Percentiles rank a stretch among this genome's conserved stretches.
Conservation (phyloP, 2,113 vertebrate species). For the Zosterops lateralis region DNA sequence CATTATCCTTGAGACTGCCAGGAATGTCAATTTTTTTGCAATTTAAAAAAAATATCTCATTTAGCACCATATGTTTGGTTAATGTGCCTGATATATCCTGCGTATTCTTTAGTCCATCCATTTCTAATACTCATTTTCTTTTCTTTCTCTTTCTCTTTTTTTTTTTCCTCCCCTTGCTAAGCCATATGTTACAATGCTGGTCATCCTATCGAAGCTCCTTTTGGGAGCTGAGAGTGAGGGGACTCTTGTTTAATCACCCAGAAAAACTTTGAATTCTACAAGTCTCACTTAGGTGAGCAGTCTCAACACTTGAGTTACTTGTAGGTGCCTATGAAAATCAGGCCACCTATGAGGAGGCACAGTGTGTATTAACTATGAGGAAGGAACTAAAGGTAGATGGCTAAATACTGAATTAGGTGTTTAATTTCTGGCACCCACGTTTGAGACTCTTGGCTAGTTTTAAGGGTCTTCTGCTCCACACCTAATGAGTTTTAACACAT, state of each 20-base stretch:
- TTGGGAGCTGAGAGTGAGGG: background rate
- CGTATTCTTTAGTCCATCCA: constrained; percentile 71
- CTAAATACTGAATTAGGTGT: constrained; percentile 25
- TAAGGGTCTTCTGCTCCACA: constrained; percentile 36
- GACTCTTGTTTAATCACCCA: constrained; percentile 51
- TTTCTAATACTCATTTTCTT: constrained; percentile 66
- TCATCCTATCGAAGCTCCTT: constrained; percentile 1
- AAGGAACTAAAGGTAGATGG: background rate
- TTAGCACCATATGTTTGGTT: constrained; percentile 69
- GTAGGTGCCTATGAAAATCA: constrained; percentile 1
- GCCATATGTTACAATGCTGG: constrained; percentile 64
- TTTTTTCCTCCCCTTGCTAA: constrained; percentile 30
- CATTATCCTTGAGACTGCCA: constrained; percentile 69
- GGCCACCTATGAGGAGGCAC: background rate
- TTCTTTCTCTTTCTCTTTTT: constrained; percentile 18
- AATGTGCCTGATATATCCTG: constrained; percentile 72
- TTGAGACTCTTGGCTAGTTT: constrained; percentile 30
- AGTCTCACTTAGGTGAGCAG: background rate
- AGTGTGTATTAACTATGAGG: background rate
- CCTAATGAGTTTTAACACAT: constrained; percentile 46
- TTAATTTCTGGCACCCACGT: constrained; percentile 40
- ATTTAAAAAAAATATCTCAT: constrained; percentile 67
- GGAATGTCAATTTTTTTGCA: constrained; percentile 73
- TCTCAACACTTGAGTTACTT: background rate
- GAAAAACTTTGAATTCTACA: background rate